phyloP scores from a whole-genome alignment of 2,888 invertebrate genomes.

The Hirudinaria manillensis region DNA sequence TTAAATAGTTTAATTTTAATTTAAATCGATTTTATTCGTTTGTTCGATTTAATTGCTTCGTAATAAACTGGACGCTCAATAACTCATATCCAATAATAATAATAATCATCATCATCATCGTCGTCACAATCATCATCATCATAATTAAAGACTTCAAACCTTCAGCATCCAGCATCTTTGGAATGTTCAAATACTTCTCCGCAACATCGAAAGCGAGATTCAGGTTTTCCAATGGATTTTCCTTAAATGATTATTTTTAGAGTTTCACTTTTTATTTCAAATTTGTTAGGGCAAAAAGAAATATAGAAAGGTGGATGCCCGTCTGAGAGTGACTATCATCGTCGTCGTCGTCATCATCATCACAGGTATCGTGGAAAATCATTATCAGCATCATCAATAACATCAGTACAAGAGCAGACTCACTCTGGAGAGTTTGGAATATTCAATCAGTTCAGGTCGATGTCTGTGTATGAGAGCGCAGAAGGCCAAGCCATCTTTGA shows the following conservation, averaged over 20 bases:
- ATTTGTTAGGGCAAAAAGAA: no score
- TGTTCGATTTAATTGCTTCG: no score
- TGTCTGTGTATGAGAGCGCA: conserved; percentile 99
- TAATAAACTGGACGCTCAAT: no score
- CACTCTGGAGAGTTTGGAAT: conserved; percentile 89
- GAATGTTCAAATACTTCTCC: conserved; percentile 99
- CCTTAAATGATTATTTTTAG: conserved; percentile 55
- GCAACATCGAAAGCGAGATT: conserved; percentile 99
- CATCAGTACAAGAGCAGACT: conserved; percentile 31
- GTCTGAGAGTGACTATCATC: background rate
- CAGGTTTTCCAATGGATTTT: conserved; percentile 95
- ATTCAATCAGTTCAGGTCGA: conserved; percentile 97
- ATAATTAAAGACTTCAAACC: conserved; percentile 60
- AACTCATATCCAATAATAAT: background rate
- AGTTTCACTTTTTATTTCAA: background rate
- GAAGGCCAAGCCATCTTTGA: conserved; percentile 99
- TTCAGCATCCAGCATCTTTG: conserved; percentile 99
- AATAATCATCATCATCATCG: background rate
- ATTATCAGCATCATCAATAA: background rate
- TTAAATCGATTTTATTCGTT: no score
- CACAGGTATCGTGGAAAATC: background rate
- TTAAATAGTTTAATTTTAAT: no score
- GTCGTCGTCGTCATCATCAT: background rate
- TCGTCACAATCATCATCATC: background rate
- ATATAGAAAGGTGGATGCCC: no score